Evolutionary conservation across 2,888 invertebrate genomes (phyloP), one percentile per base, ranked within the genome.

Genomic region (Caenorhabditis macrosperma): DNA sequence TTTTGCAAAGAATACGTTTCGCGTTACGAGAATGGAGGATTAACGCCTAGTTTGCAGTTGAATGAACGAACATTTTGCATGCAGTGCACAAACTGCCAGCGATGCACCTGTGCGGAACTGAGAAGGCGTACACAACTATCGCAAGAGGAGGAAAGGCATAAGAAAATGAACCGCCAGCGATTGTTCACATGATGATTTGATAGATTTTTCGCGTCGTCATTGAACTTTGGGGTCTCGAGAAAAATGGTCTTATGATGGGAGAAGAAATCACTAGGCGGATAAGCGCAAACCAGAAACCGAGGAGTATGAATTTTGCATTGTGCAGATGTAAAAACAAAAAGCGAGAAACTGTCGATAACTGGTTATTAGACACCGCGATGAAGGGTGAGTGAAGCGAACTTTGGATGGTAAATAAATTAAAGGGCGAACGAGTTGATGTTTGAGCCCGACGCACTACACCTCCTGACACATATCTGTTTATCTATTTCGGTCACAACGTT

Each of bases 141-240:
- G 12, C 9, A 12, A 38, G 15, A 38, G 12, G 6, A 12, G 38
- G 38, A 12, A 38, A 38, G 9, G 12, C 15, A 46, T 17, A 46
- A 15, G n/a, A 30, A 66, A 48, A 9, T 48, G 55, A 52, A 48
- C 33, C 20, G 17, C 24, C 35, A 22, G 35, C 22, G 55, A 66
- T 66, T 66, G 66, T 4, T 55, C 54, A 26, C 10, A 22, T 9
- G 30, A 48, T 15, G 2, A 50, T 52, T 52, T 28, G 38, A 38
- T 38, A 38, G 38, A 38, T 28, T 24, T 52, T 28, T 28, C n/a
- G 26, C 17, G 50, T 17, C 35, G 50, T 50, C 63, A 46, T 30
- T 67, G 66, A 67, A 67, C 66, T 67, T 55, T 67, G 66, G 33
- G 55, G 66, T 67, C n/a, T 44, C 30, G 35, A 15, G 24, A 28